Evolutionary conservation across 2,888 invertebrate species (phyloP).

Genomic region (Ischnus inquisitorius): DNA sequence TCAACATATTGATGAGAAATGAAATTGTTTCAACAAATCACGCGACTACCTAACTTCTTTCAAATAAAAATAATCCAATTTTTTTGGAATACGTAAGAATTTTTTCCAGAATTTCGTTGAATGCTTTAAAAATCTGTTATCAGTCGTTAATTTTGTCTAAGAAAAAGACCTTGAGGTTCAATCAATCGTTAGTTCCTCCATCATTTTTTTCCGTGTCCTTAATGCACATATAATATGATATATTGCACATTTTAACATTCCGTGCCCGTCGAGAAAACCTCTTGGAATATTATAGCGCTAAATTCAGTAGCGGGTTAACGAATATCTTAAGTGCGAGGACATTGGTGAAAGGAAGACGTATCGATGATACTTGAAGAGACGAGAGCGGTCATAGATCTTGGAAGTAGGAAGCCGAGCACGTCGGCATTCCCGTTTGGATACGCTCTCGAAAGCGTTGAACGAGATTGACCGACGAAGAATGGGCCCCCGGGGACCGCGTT

Average conservation of each 20-base stretch:
- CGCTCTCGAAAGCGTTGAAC: conserved; percentile 76
- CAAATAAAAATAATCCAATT: no score
- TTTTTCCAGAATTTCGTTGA: no score
- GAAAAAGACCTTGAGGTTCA: no score
- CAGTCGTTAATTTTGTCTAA: no score
- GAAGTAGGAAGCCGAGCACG: conserved; percentile 58
- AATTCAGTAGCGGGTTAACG: conserved; percentile 65
- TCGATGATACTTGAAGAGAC: conserved; percentile 55
- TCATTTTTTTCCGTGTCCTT: no score
- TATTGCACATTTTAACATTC: conserved; percentile 2
- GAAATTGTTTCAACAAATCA: no score
- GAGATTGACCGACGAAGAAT: conserved; percentile 68
- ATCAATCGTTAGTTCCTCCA: no score
- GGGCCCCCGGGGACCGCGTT: conserved; percentile 33
- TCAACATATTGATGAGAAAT: no score
- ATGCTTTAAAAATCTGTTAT: no score
- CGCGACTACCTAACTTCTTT: no score
- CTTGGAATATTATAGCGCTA: conserved; percentile 1
- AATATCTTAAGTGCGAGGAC: conserved; percentile 36
- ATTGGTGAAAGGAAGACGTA: conserved; percentile 61
- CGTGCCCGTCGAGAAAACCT: neutral
- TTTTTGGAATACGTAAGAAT: no score
- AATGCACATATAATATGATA: no score
- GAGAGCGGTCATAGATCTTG: conserved; percentile 58
- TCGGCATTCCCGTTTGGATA: conserved; percentile 76